Conservation (phyloP, 2,888 invertebrate genomes). For the Achlya flavicornis region DNA sequence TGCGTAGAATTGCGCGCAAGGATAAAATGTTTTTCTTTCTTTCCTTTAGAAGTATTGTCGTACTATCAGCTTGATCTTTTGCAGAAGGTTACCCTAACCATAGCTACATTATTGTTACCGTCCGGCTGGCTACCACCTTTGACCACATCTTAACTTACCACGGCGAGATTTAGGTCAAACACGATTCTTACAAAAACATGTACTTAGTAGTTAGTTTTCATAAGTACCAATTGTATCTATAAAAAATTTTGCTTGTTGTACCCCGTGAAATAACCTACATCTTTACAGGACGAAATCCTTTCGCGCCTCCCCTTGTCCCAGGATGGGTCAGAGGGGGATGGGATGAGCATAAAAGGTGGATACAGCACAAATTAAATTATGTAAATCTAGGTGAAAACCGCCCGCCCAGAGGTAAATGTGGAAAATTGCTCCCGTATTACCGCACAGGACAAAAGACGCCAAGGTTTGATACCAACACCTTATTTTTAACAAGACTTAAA, state of each 20-base stretch:
- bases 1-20: too few species aligned
- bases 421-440: constrained; percentile 4
- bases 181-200: too few species aligned
- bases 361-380: constrained; percentile 42
- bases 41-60: too few species aligned
- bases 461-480: background rate
- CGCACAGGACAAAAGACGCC: background rate
- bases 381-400: constrained; percentile 40
- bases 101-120: too few species aligned
- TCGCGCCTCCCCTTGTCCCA: background rate
- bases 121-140: too few species aligned
- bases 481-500: background rate
- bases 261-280: background rate
- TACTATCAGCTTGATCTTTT: too few species aligned
- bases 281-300: background rate
- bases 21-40: too few species aligned
- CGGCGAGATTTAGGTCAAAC: too few species aligned
- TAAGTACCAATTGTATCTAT: too few species aligned
- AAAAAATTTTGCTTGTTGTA: background rate
- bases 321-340: background rate
- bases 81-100: too few species aligned
- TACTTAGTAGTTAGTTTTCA: too few species aligned
- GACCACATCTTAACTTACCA: too few species aligned
- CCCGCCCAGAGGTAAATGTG: constrained; percentile 23
- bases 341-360: constrained; percentile 14